Evolutionary conservation across 1,140 invertebrate species (phyloP).

Genomic region (Microplitis demolitor): DNA sequence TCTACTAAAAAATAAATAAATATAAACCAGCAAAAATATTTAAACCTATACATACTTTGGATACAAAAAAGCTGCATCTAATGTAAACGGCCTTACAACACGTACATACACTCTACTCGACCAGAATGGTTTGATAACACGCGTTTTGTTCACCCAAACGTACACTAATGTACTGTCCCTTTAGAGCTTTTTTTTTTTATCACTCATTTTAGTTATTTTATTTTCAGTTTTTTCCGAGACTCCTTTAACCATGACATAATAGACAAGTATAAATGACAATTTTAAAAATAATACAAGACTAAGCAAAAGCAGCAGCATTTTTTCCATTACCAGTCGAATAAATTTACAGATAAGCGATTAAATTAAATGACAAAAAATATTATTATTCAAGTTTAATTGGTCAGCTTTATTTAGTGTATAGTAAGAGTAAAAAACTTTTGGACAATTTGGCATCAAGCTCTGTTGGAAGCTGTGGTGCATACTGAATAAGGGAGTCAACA

Average conservation of each 20-base stretch:
- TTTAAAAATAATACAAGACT: no score
- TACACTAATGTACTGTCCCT: not conserved
- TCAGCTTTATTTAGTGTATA: no score
- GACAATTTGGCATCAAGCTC: no score
- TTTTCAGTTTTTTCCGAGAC: not conserved
- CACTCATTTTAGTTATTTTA: not conserved
- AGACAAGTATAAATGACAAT: no score
- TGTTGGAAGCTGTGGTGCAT: no score
- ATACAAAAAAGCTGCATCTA: not conserved
- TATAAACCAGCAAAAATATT: not conserved
- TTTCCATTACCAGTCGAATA: no score
- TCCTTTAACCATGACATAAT: no score
- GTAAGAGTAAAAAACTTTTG: no score
- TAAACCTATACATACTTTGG: not conserved
- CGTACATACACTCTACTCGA: not conserved
- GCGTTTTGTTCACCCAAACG: slow-evolving; percentile 2
- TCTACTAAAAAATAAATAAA: not conserved
- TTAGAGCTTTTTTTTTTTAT: not conserved
- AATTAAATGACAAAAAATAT: no score
- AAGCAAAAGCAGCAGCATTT: no score
- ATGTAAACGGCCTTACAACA: not conserved
- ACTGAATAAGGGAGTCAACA: no score
- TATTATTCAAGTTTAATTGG: not conserved
- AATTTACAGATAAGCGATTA: no score
- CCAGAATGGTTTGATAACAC: slow-evolving; percentile 14